Evolutionary conservation across 2,113 vertebrate species (phyloP).

Genomic region (Gavialis gangeticus): DNA sequence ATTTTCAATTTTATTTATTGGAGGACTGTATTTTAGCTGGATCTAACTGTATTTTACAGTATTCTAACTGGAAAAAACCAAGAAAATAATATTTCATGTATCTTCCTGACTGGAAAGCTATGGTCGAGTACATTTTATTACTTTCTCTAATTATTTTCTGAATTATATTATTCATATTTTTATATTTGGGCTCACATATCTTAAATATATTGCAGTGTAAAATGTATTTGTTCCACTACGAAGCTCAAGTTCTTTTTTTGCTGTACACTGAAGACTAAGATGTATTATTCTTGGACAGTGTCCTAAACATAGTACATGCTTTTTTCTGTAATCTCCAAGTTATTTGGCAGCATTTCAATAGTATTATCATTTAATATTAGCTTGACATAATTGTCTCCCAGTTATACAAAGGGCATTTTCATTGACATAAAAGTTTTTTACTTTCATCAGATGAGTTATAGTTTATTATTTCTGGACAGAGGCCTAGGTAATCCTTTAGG

Average conservation of each 20-base stretch:
- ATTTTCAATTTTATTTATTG: background rate
- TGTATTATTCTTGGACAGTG: background rate
- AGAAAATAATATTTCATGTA: background rate
- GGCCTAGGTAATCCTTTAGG: background rate
- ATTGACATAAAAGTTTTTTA: background rate
- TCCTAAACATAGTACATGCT: background rate
- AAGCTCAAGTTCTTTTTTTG: background rate
- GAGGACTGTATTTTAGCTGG: background rate
- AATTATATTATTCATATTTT: background rate
- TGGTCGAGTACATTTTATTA: background rate
- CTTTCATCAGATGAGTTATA: background rate
- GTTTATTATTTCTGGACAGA: conserved; percentile 8
- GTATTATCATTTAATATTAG: background rate
- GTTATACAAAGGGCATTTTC: background rate
- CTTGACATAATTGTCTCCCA: background rate
- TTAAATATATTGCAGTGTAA: background rate
- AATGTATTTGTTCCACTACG: background rate
- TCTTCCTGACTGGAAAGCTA: background rate
- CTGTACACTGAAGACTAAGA: background rate
- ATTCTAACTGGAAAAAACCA: background rate
- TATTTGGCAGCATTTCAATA: background rate
- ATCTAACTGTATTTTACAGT: background rate
- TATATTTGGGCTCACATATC: background rate
- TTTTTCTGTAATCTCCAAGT: background rate
- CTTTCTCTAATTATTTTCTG: background rate